Evolutionary conservation across 2,888 invertebrate genomes (phyloP).

Genomic region (Scrobipalpa costella): DNA sequence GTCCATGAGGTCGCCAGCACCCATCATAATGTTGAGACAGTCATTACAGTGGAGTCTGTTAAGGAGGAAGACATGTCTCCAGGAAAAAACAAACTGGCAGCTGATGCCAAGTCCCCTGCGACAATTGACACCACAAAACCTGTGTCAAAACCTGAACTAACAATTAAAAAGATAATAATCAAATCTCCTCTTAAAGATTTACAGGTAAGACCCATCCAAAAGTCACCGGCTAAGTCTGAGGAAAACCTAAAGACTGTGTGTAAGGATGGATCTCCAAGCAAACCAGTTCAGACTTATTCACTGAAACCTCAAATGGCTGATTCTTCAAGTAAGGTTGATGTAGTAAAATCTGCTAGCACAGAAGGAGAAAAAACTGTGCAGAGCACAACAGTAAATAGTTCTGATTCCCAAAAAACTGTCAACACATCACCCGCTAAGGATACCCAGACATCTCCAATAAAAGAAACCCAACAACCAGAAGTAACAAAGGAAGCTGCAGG

Average conservation of each 20-base stretch:
- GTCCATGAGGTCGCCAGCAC: constrained; percentile 56
- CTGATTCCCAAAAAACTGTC: constrained; percentile 26
- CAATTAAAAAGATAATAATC: constrained; percentile 25
- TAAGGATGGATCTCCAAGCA: constrained; percentile 30
- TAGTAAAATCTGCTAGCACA: constrained; percentile 26
- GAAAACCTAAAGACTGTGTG: constrained; percentile 10
- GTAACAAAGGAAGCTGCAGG: not conserved
- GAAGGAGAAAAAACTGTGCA: constrained; percentile 29
- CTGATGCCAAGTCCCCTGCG: constrained; percentile 23
- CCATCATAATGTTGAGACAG: constrained; percentile 61
- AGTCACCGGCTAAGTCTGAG: constrained; percentile 36
- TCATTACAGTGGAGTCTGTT: constrained; percentile 63
- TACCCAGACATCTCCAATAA: constrained; percentile 1
- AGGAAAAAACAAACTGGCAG: constrained; percentile 32
- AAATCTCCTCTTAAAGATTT: constrained; percentile 33
- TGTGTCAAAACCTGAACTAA: constrained; percentile 23
- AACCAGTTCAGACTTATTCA: constrained; percentile 31
- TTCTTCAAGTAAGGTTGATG: constrained; percentile 42
- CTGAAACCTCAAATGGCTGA: constrained; percentile 42
- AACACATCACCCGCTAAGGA: constrained; percentile 20
- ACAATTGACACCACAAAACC: constrained; percentile 25
- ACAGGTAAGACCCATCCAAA: constrained; percentile 34
- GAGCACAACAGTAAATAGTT: constrained; percentile 28
- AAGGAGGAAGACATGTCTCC: constrained; percentile 48
- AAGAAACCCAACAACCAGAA: constrained; percentile 2